Evolutionary conservation across 1,140 invertebrate genomes (phyloP).

Genomic region (Brachionus manjavacas): DNA sequence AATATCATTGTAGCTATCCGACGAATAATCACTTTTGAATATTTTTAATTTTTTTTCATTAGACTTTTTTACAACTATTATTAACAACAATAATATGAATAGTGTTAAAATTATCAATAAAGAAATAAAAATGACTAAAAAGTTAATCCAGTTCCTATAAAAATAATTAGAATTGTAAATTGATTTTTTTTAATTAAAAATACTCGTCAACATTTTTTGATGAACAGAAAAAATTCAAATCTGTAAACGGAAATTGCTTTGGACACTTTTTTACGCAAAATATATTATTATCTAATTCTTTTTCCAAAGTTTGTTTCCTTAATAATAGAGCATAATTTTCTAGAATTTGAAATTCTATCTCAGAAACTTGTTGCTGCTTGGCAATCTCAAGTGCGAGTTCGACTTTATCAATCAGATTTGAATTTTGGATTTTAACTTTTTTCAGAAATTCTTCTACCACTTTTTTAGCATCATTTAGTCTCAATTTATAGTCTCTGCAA

Average conservation of each 20-base stretch:
- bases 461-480: background rate
- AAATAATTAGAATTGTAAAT: too few species aligned
- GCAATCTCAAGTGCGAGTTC: too few species aligned
- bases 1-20: background rate
- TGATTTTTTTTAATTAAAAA: background rate
- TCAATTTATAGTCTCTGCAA: background rate
- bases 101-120: background rate
- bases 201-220: background rate
- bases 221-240: background rate
- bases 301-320: background rate
- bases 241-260: background rate
- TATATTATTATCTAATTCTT: background rate
- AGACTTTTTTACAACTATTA: background rate
- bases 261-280: background rate
- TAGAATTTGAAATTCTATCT: background rate
- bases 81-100: background rate
- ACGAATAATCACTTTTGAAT: background rate
- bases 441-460: background rate
- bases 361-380: background rate
- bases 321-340: background rate
- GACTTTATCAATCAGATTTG: background rate
- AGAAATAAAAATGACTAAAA: background rate
- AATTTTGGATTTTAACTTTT: background rate
- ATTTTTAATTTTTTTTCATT: background rate
- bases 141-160: background rate